A percentile compares a stretch with the other conserved stretches of the same genome.
phyloP scores from a whole-genome alignment of 2,888 invertebrate species.

The Taphrorychus bicolor region DNA sequence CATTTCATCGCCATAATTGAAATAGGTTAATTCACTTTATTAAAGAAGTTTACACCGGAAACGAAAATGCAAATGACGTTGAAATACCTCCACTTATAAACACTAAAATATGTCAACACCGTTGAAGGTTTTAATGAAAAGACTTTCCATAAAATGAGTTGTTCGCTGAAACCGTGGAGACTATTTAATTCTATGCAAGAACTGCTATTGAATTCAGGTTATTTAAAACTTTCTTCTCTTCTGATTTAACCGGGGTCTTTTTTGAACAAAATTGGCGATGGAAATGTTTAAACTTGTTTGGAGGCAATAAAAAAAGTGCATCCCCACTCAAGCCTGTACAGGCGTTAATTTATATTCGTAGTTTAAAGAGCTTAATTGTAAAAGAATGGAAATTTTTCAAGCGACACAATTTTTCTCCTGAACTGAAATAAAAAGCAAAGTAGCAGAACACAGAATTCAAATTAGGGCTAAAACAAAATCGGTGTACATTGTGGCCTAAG shows the following conservation, averaged over 20 bases:
- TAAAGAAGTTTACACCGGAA: conserved; percentile 8
- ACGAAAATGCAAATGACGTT: conserved; percentile 7
- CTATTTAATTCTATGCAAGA: background rate
- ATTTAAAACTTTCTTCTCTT: background rate
- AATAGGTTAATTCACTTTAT: conserved; percentile 7
- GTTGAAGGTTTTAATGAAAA: background rate
- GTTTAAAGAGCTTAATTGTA: background rate
- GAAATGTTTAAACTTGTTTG: no score
- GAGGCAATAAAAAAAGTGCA: no score
- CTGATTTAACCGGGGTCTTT: background rate
- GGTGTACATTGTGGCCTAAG: background rate
- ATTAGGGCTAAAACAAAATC: conserved; percentile 12
- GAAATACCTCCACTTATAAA: background rate
- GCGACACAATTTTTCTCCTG: background rate
- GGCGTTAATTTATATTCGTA: background rate
- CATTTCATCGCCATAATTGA: conserved; percentile 7
- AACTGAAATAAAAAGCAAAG: conserved; percentile 1
- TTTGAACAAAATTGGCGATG: no score
- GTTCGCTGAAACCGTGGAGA: no score
- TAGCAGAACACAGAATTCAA: conserved; percentile 1
- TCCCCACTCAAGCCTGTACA: no score
- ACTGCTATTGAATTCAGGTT: background rate
- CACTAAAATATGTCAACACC: background rate
- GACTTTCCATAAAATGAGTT: background rate
- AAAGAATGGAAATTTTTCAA: background rate